phyloP scores from a whole-genome alignment of 2,797 vertebrate genomes.

The Tenualosa ilisha region DNA sequence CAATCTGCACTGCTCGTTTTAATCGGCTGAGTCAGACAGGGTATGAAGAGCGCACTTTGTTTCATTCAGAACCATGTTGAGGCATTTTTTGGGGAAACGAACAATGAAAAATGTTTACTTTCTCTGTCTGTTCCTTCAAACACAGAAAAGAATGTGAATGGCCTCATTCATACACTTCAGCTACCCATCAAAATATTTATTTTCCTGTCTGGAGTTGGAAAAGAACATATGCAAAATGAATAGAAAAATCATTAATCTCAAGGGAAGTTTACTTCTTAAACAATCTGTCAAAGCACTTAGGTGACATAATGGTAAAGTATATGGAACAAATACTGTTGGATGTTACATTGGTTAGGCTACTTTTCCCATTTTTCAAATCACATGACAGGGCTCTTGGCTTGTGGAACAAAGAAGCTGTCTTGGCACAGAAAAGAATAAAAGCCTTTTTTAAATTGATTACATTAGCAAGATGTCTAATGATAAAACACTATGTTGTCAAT shows the following conservation, averaged over 20 bases:
- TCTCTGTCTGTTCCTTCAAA: neutral
- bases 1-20: conserved; percentile 73
- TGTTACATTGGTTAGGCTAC: neutral
- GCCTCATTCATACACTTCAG: conserved; percentile 20
- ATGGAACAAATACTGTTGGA: neutral
- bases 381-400: neutral
- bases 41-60: conserved; percentile 41
- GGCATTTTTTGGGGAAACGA: neutral
- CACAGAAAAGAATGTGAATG: neutral
- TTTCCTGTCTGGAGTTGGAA: conserved; percentile 12
- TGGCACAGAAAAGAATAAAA: neutral
- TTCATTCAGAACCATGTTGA: neutral
- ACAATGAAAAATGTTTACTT: neutral
- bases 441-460: neutral
- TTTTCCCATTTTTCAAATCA: neutral
- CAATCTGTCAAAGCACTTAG: conserved; percentile 9
- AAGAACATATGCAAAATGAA: conserved; percentile 10
- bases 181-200: conserved; percentile 21
- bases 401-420: neutral
- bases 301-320: neutral
- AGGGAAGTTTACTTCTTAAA: conserved; percentile 7
- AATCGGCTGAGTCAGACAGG: conserved; percentile 58
- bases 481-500: neutral
- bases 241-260: conserved; percentile 20
- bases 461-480: neutral